Percentiles rank a stretch among this genome's conserved stretches.
These are phyloP conservation scores for Drosophila quadrilineata DNA, from an alignment of 1,140 invertebrate species.

Conservation along the genomic window DNA sequence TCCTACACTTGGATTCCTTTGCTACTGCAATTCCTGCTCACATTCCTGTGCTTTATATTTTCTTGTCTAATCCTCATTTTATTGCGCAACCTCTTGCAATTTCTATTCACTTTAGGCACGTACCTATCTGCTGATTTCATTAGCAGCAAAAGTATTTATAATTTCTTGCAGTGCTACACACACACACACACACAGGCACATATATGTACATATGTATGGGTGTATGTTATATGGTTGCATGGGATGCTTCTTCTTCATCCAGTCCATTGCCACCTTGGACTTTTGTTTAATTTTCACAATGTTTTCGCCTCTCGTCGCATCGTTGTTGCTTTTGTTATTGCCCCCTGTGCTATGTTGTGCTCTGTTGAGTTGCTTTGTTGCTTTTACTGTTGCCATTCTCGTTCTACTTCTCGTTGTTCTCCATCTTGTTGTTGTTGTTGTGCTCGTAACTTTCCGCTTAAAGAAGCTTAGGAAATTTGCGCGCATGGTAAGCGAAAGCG, in stretches of 20 bases:
- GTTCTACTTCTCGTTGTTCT: background rate
- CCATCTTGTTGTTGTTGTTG: slow-evolving; percentile 16
- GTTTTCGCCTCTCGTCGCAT: slow-evolving; percentile 28
- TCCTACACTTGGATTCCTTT: too few species aligned
- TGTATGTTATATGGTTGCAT: background rate
- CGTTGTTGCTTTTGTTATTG: slow-evolving; percentile 29
- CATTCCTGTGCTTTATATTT: too few species aligned
- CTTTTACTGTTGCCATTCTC: slow-evolving; percentile 10
- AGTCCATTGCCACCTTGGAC: slow-evolving; percentile 38
- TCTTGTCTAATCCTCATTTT: too few species aligned
- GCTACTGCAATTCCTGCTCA: too few species aligned
- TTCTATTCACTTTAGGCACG: background rate
- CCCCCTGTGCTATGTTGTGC: background rate
- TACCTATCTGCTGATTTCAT: too few species aligned
- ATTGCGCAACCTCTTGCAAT: background rate
- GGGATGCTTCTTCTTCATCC: slow-evolving; percentile 9
- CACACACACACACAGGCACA: too few species aligned
- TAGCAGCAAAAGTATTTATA: background rate
- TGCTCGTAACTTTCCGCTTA: slow-evolving; percentile 52
- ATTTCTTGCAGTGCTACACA: slow-evolving; percentile 1
- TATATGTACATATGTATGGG: slow-evolving; percentile 2
- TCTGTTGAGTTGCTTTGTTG: too few species aligned
- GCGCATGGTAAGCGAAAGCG: slow-evolving; percentile 25
- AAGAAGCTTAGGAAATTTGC: slow-evolving; percentile 52
- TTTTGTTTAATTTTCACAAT: slow-evolving; percentile 33